Evolutionary conservation across 2,113 vertebrate species (phyloP).

Genomic region (Brachirus orientalis): DNA sequence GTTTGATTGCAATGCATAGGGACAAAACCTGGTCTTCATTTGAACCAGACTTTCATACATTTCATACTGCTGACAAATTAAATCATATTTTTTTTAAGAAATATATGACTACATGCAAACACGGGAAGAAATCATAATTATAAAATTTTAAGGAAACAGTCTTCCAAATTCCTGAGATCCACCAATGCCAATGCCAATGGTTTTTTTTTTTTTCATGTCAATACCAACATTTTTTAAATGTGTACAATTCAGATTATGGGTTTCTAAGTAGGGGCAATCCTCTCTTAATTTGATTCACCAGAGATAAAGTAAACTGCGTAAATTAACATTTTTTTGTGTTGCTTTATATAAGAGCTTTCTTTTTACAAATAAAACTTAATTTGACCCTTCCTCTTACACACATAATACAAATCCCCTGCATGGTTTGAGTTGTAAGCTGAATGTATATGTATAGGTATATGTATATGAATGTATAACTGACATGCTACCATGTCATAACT

Average conservation of each 20-base stretch:
- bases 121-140: neutral
- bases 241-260: too few relatives aligned
- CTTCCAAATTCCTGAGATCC: conserved; percentile 42
- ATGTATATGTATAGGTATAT: too few relatives aligned
- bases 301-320: too few relatives aligned
- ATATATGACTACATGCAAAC: neutral
- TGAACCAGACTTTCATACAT: conserved; percentile 6
- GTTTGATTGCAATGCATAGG: conserved; percentile 24
- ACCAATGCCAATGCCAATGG: neutral
- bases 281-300: neutral
- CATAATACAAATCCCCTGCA: too few relatives aligned
- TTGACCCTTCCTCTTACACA: too few relatives aligned
- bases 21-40: conserved; percentile 37
- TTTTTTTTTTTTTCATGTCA: neutral
- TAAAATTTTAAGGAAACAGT: neutral
- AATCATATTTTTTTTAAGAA: too few relatives aligned
- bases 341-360: too few relatives aligned
- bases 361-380: too few relatives aligned
- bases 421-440: too few relatives aligned
- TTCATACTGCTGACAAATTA: conserved; percentile 17
- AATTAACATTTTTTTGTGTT: neutral
- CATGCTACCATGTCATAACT: too few relatives aligned
- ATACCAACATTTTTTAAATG: too few relatives aligned
- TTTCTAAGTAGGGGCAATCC: neutral
- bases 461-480: too few relatives aligned